A percentile compares a stretch with the other conserved stretches of the same genome.
phyloP scores from a whole-genome alignment of 2,888 invertebrate genomes.

The Trachelus tabidus region DNA sequence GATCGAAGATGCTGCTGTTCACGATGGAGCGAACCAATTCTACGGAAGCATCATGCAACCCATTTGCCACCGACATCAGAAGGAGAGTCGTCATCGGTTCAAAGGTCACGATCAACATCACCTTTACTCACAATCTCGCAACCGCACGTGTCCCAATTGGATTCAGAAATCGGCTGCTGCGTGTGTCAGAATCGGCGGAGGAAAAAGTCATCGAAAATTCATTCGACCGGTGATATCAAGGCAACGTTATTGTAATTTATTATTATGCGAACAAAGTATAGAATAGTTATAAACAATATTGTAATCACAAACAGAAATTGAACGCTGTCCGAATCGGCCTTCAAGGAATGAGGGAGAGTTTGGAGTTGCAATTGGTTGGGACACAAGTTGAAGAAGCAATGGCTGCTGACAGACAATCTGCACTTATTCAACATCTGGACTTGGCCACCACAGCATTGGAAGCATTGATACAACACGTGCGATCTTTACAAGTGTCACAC shows the following conservation, averaged over 20 bases:
- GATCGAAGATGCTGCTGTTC: conserved; percentile 25
- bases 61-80: conserved; percentile 30
- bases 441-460: conserved; percentile 34
- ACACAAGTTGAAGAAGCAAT: conserved; percentile 41
- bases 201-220: conserved; percentile 22
- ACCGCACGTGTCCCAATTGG: conserved; percentile 4
- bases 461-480: conserved; percentile 35
- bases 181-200: conserved; percentile 21
- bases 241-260: conserved; percentile 7
- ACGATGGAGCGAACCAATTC: conserved; percentile 36
- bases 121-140: conserved; percentile 17
- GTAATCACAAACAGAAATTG: conserved; percentile 3
- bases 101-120: conserved; percentile 26
- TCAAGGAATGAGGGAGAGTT: conserved; percentile 28
- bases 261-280: neutral
- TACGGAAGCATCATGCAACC: conserved; percentile 26
- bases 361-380: conserved; percentile 35
- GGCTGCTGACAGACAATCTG: conserved; percentile 35
- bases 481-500: conserved; percentile 38
- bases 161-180: conserved; percentile 5
- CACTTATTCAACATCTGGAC: conserved; percentile 37
- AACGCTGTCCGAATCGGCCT: conserved; percentile 9
- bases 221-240: conserved; percentile 13
- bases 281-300: neutral
- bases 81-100: conserved; percentile 30